These are phyloP conservation scores for Hiodon tergisus DNA, from an alignment of 2,113 vertebrate species.

Conservation along the genomic window DNA sequence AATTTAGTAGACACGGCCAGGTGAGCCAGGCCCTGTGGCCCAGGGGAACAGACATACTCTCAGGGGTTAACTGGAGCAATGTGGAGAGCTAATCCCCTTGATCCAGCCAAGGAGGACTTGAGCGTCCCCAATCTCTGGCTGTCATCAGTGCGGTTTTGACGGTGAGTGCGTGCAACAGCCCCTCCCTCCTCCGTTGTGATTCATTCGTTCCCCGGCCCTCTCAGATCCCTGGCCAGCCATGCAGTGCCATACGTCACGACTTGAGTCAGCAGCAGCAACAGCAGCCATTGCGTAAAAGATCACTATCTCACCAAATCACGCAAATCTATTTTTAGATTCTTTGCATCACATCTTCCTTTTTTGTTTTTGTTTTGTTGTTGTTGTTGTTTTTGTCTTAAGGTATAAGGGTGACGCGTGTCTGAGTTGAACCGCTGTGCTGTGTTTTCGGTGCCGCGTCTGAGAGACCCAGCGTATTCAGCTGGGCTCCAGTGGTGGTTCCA, in stretches of 20 bases:
- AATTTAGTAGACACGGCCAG: no score
- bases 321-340: conserved; percentile 9
- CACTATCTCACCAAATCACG: background rate
- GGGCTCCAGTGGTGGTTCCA: no score
- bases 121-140: background rate
- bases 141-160: background rate
- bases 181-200: background rate
- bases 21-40: no score
- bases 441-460: no score
- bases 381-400: background rate
- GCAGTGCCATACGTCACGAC: conserved; percentile 5
- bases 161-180: background rate
- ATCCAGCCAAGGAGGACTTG: background rate
- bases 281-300: background rate
- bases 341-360: background rate
- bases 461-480: no score
- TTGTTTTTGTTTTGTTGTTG: background rate
- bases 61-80: background rate
- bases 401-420: background rate
- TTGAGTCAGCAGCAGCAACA: background rate
- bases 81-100: background rate
- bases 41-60: background rate
- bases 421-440: background rate
- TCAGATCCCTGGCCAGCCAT: background rate
- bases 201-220: background rate